Evolutionary conservation across 2,888 invertebrate species (phyloP).

Genomic region (Smittia aterrima): DNA sequence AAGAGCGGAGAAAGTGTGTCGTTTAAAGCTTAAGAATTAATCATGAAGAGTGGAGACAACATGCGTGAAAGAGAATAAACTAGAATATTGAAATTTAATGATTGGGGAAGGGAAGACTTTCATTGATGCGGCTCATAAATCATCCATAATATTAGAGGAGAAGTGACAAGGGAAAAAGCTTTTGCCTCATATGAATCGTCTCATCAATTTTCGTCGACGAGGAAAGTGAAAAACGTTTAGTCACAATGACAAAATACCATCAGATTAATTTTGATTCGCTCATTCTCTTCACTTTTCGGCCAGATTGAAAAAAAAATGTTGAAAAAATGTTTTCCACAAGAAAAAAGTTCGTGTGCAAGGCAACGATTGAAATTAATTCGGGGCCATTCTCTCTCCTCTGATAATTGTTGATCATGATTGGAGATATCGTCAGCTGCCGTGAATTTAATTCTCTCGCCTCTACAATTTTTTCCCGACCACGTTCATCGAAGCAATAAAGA

Average conservation of each 20-base stretch:
- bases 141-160: conserved; percentile 27
- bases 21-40: not conserved
- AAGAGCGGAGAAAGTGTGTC: not conserved
- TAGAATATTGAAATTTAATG: conserved; percentile 32
- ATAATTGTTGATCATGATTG: conserved; percentile 27
- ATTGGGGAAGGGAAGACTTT: not conserved
- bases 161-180: conserved; percentile 11
- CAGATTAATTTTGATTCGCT: not conserved
- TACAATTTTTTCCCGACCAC: not conserved
- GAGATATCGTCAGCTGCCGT: conserved; percentile 1
- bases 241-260: conserved; percentile 6
- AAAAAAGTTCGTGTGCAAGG: not conserved
- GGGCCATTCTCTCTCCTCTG: not conserved
- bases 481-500: conserved; percentile 10
- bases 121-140: conserved; percentile 32
- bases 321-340: not conserved
- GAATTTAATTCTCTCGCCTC: not conserved
- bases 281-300: not conserved
- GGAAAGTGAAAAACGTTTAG: conserved; percentile 12
- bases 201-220: conserved; percentile 17
- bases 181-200: not conserved
- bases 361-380: not conserved
- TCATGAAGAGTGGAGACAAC: not conserved
- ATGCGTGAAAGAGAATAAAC: not conserved
- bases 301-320: not conserved